phyloP scores from a whole-genome alignment of 2,113 vertebrate genomes.

The Cisticola juncidis region DNA sequence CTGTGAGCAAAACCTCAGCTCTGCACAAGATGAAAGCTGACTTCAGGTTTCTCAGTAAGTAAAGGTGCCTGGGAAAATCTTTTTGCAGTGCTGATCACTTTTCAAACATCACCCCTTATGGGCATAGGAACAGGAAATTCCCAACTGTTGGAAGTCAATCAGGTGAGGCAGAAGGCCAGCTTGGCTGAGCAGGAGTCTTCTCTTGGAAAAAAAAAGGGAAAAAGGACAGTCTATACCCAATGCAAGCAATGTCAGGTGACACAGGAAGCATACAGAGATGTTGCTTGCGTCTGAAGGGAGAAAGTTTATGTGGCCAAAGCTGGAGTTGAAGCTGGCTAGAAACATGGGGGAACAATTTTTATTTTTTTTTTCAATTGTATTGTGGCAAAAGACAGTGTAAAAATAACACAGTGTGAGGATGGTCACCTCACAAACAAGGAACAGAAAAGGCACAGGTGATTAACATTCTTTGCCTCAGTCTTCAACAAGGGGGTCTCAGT shows the following conservation, averaged over 20 bases:
- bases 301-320: not conserved
- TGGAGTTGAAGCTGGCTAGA: not conserved
- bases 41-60: not conserved
- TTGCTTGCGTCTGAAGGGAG: not conserved
- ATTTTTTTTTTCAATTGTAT: not conserved
- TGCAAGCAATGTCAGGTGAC: not conserved
- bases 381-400: not conserved
- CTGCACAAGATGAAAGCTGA: not conserved
- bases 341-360: not conserved
- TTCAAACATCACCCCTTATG: not conserved
- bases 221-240: not conserved
- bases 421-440: not conserved
- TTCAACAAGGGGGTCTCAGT: not conserved
- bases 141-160: not conserved
- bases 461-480: not conserved
- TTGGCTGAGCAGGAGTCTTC: not conserved
- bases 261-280: not conserved
- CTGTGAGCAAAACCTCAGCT: not conserved
- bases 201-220: not conserved
- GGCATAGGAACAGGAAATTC: not conserved
- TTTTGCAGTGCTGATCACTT: not conserved
- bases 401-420: not conserved
- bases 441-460: not conserved
- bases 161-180: rapidly evolving
- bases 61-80: not conserved